Evolutionary conservation across 2,113 vertebrate species (phyloP).

Genomic region (Lanius collurio): DNA sequence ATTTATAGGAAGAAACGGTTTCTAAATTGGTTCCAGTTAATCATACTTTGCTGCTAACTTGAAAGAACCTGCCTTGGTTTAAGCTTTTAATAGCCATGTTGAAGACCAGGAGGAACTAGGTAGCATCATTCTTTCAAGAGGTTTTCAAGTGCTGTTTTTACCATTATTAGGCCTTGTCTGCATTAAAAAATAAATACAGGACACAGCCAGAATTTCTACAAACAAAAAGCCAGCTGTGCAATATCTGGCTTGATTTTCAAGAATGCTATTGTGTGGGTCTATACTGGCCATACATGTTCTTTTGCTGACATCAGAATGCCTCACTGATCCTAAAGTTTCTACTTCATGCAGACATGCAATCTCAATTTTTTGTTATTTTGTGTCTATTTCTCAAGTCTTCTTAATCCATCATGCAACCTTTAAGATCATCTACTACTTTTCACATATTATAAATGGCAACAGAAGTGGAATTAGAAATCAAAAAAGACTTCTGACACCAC

Average conservation of each 20-base stretch:
- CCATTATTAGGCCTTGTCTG: background rate
- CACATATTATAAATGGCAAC: background rate
- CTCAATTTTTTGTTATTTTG: background rate
- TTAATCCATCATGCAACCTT: background rate
- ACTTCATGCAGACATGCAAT: background rate
- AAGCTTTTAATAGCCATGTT: background rate
- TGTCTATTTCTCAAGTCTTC: background rate
- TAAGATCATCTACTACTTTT: background rate
- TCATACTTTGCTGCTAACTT: slow-evolving; percentile 18
- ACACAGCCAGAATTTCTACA: background rate
- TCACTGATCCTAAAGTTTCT: background rate
- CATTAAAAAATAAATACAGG: background rate
- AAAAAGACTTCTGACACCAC: background rate
- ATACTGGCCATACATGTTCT: background rate
- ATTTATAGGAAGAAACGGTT: slow-evolving; percentile 42
- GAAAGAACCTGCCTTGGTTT: slow-evolving; percentile 10
- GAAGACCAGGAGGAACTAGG: background rate
- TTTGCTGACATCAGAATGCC: background rate
- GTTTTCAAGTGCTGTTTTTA: background rate
- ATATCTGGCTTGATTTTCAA: background rate
- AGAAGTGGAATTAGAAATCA: background rate
- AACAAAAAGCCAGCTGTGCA: background rate
- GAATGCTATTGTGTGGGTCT: background rate
- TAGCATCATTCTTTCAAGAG: background rate
- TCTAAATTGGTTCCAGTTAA: slow-evolving; percentile 46